phyloP scores from a whole-genome alignment of 2,888 invertebrate genomes.

The Polia nebulosa region DNA sequence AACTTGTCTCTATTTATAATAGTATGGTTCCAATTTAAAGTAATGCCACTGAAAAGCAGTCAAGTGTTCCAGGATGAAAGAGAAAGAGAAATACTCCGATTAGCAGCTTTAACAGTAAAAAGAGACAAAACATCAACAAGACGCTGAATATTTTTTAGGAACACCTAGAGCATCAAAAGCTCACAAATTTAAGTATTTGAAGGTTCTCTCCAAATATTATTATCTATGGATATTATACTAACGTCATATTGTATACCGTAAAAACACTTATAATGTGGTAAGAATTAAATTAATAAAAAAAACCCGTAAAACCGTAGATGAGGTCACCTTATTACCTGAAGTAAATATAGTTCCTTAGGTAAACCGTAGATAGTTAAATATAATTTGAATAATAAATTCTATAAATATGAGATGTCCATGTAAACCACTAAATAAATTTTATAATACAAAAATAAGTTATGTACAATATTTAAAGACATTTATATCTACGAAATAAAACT shows the following conservation, averaged over 20 bases:
- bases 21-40: background rate
- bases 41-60: too few relatives aligned
- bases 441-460: slow-evolving; percentile 19
- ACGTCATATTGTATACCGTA: background rate
- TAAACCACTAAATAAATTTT: slow-evolving; percentile 24
- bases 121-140: slow-evolving; percentile 1
- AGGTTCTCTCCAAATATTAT: background rate
- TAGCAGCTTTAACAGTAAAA: background rate
- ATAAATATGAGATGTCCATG: slow-evolving; percentile 49
- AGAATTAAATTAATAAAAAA: background rate
- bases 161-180: background rate
- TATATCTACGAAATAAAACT: slow-evolving; percentile 28
- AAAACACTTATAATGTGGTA: too few relatives aligned
- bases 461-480: slow-evolving; percentile 29
- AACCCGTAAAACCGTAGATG: slow-evolving; percentile 16
- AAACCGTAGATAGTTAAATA: slow-evolving; percentile 33
- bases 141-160: background rate
- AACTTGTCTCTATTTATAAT: background rate
- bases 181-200: background rate
- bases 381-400: slow-evolving; percentile 28
- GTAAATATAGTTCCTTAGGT: slow-evolving; percentile 58
- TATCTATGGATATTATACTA: background rate
- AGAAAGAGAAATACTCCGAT: background rate
- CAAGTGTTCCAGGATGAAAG: too few relatives aligned
- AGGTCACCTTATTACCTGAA: slow-evolving; percentile 68